Percentiles rank a stretch among this genome's conserved stretches.
Evolutionary conservation across 2,888 invertebrate genomes (phyloP).

Genomic region (Trichopria drosophilae): DNA sequence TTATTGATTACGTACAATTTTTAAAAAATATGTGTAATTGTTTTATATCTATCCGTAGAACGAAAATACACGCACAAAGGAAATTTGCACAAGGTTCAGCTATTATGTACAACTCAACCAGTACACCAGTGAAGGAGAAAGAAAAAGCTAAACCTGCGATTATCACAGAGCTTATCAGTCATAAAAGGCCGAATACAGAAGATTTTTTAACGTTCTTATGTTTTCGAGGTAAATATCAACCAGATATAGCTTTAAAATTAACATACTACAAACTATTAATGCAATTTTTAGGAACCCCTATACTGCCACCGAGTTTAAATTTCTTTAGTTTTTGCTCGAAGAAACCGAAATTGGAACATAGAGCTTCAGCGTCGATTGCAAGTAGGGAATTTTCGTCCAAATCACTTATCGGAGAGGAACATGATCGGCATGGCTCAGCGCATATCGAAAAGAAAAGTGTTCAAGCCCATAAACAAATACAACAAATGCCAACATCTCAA

Average conservation of each 20-base stretch:
- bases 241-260: slow-evolving; percentile 15
- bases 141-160: slow-evolving; percentile 61
- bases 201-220: slow-evolving; percentile 85
- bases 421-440: no score
- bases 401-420: no score
- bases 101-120: slow-evolving; percentile 62
- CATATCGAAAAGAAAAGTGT: slow-evolving; percentile 3
- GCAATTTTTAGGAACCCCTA: slow-evolving; percentile 63
- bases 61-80: slow-evolving; percentile 82
- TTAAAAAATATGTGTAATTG: slow-evolving; percentile 4
- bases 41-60: slow-evolving; percentile 58
- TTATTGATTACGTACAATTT: slow-evolving; percentile 1
- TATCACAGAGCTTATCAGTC: slow-evolving; percentile 67
- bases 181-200: slow-evolving; percentile 78
- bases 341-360: slow-evolving; percentile 44
- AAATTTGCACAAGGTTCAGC: slow-evolving; percentile 84
- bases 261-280: neutral
- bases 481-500: slow-evolving; percentile 18
- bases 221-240: slow-evolving; percentile 66
- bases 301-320: slow-evolving; percentile 72
- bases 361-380: slow-evolving; percentile 24
- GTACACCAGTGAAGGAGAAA: slow-evolving; percentile 66
- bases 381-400: no score
- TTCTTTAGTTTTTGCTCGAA: slow-evolving; percentile 63
- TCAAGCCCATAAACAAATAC: slow-evolving; percentile 19